Evolutionary conservation across 1,140 invertebrate genomes (phyloP), one percentile per base, ranked within the genome.

Genomic region (Phortica variegata): DNA sequence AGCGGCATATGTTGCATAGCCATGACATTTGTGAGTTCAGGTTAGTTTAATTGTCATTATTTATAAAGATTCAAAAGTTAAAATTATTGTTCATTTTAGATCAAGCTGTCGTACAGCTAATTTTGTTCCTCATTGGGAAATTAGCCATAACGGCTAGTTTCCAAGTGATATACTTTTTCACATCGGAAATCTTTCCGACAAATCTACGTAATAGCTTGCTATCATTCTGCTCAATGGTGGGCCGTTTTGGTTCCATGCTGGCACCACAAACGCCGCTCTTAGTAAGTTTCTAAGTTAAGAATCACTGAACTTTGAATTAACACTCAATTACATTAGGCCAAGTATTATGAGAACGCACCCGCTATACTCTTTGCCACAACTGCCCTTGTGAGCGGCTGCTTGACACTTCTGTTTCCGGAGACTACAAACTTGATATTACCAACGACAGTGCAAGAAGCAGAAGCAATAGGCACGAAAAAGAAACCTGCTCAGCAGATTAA

Each of bases 141-240:
- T 83, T 85, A 65, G 81, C 84, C 19, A 87, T 87, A 42, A 85
- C 86, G 10, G 80, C 82, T 57, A 83, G 85, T 0, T 88, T 88
- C 68, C 83, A 84, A 53, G 81, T 84, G 12, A 73, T 86, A 7
- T 88, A 87, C 73, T 80, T 89, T 53, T 86, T 84, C 56, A 86
- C 86, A 2, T 81, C 85, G 15, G 87, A 89, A 76, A 77, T 88
- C 71, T 89, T 87, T 72, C 87, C 87, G 12, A 89, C 87, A 9
- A 78, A 78, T 40, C 66, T 84, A 43, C 78, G 87, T 43, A 81
- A 82, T 53, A 84, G 84, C 10, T 70, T 86, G 29, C 79, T 89
- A 26, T 86, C 77, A 49, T 84, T 78, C 50, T 86, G 85, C 58
- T 88, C 87, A 26, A 87, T 88, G 76, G 79, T 87, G 52, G 88